A percentile compares a stretch with the other conserved stretches of the same genome.
phyloP scores from a whole-genome alignment of 2,888 invertebrate species.

The Drosophila sordidula region DNA sequence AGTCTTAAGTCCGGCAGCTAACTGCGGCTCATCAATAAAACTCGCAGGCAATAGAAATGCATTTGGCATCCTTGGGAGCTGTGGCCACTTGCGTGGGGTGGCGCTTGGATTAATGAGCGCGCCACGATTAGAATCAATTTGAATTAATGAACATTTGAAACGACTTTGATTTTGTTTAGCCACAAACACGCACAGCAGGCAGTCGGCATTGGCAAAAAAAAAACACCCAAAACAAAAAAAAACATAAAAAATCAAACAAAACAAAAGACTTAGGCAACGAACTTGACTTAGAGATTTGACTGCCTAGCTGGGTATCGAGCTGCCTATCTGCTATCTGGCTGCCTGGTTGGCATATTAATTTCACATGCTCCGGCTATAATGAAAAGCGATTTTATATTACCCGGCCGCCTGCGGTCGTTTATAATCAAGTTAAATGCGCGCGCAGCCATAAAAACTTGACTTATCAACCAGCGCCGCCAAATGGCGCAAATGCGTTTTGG shows the following conservation, averaged over 20 bases:
- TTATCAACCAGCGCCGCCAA: slow-evolving; percentile 70
- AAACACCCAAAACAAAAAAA: slow-evolving; percentile 6
- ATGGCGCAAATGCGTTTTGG: slow-evolving; percentile 67
- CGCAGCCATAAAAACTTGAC: slow-evolving; percentile 72
- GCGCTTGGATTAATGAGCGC: slow-evolving; percentile 75
- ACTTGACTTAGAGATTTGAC: slow-evolving; percentile 61
- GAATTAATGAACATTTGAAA: slow-evolving; percentile 75
- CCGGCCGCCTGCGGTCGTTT: slow-evolving; percentile 76
- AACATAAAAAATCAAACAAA: slow-evolving; percentile 36
- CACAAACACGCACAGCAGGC: slow-evolving; percentile 63
- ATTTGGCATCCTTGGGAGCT: slow-evolving; percentile 37
- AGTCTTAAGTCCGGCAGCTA: slow-evolving; percentile 23
- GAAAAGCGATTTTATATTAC: slow-evolving; percentile 77
- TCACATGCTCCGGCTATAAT: slow-evolving; percentile 70
- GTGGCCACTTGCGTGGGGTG: slow-evolving; percentile 67
- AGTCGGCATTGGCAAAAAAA: slow-evolving; percentile 26
- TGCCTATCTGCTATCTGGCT: slow-evolving; percentile 24
- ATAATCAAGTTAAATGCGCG: slow-evolving; percentile 79
- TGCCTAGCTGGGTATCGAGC: slow-evolving; percentile 19
- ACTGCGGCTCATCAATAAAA: slow-evolving; percentile 67
- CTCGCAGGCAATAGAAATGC: slow-evolving; percentile 59
- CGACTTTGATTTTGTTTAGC: slow-evolving; percentile 71
- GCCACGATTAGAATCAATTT: slow-evolving; percentile 78
- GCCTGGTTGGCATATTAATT: slow-evolving; percentile 63
- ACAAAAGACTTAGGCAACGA: slow-evolving; percentile 80